phyloP scores from a whole-genome alignment of 2,113 vertebrate species.

The Halcyon senegalensis region DNA sequence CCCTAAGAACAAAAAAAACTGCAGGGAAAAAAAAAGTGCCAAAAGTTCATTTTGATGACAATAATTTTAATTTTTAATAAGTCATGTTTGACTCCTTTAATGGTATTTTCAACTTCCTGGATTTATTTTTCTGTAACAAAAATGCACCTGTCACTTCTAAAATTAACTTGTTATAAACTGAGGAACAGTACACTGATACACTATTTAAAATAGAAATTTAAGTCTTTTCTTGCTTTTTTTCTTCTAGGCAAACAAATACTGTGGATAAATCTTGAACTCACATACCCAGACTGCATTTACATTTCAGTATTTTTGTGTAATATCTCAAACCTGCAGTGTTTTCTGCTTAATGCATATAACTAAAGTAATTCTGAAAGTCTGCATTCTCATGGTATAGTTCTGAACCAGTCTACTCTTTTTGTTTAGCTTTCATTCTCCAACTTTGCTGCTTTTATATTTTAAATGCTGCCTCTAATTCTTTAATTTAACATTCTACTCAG shows the following conservation, averaged over 20 bases:
- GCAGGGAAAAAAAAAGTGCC: neutral
- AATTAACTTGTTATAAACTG: neutral
- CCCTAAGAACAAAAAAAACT: neutral
- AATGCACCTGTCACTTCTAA: neutral
- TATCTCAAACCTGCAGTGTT: neutral
- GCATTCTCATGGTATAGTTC: neutral
- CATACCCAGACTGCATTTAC: neutral
- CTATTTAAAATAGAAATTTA: neutral
- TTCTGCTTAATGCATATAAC: neutral
- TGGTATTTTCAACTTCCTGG: neutral
- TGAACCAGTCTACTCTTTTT: neutral
- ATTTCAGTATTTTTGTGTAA: neutral
- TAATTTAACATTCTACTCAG: neutral
- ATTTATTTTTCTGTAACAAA: neutral
- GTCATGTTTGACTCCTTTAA: neutral
- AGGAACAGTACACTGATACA: neutral
- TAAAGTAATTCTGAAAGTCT: neutral
- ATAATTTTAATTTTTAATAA: neutral
- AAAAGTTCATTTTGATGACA: neutral
- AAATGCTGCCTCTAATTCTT: neutral
- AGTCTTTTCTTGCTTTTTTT: neutral
- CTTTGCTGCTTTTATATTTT: neutral
- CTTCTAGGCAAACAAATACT: neutral
- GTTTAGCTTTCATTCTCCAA: neutral
- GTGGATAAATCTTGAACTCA: neutral